Evolutionary conservation across 2,797 vertebrate species (phyloP).

Genomic region (Oreochromis mossambicus): DNA sequence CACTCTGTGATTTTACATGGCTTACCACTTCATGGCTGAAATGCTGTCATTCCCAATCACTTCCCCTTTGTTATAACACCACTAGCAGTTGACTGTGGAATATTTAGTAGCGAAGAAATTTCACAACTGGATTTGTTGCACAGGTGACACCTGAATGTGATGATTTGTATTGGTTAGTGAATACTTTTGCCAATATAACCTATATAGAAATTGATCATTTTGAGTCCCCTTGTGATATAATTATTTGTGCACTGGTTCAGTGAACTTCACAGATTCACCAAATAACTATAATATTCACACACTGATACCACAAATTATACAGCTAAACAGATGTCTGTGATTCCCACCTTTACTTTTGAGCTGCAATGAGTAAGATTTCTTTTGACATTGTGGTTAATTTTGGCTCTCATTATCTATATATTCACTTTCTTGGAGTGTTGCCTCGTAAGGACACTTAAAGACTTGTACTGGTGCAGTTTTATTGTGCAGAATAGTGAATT

Average conservation of each 20-base stretch:
- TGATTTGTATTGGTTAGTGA: not conserved
- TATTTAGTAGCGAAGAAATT: not conserved
- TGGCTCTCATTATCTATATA: not conserved
- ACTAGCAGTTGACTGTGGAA: not conserved
- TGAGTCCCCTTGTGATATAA: not conserved
- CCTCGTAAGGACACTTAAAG: not conserved
- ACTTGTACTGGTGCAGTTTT: not conserved
- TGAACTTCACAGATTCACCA: not conserved
- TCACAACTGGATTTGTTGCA: not conserved
- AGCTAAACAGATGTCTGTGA: not conserved
- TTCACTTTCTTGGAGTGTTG: not conserved
- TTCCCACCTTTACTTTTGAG: not conserved
- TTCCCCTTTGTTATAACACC: not conserved
- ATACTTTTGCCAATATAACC: not conserved
- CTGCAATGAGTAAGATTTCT: not conserved
- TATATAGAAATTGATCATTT: not conserved
- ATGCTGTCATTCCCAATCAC: not conserved
- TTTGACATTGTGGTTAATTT: not conserved
- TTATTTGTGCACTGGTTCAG: not conserved
- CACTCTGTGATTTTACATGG: not conserved
- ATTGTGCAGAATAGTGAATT: not conserved
- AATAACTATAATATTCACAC: not conserved
- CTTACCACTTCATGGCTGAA: not conserved
- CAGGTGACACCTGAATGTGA: not conserved
- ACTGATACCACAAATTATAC: not conserved